Percentiles rank a stretch among this genome's conserved stretches.
phyloP scores from a whole-genome alignment of 1,140 invertebrate genomes.

The Neomicropteryx cornuta region DNA sequence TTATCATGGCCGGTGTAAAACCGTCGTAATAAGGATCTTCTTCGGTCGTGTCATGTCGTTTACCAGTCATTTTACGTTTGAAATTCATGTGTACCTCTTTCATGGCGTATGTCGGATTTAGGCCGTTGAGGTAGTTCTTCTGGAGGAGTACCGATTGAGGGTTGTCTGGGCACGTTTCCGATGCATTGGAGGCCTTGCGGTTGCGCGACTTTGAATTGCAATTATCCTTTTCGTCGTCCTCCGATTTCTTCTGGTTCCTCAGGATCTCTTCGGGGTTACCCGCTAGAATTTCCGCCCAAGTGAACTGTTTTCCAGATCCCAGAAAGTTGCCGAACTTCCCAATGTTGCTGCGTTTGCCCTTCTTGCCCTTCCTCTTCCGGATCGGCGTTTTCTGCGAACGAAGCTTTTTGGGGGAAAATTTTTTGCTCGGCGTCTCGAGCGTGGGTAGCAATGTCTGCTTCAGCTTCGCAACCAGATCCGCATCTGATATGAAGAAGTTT shows the following conservation, averaged over 20 bases:
- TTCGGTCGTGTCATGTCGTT: conserved; percentile 24
- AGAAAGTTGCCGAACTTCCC: conserved; percentile 40
- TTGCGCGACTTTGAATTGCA: conserved; percentile 33
- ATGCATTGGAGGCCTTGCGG: conserved; percentile 31
- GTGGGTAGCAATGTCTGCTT: conserved; percentile 34
- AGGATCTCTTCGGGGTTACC: conserved; percentile 44
- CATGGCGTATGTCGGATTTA: conserved; percentile 47
- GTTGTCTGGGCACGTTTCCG: conserved; percentile 24
- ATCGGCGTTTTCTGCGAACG: conserved; percentile 33
- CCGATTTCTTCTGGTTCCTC: conserved; percentile 31
- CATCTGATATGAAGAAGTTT: conserved; percentile 37
- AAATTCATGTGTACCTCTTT: conserved; percentile 40
- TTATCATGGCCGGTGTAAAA: conserved; percentile 44
- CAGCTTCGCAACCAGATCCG: conserved; percentile 30
- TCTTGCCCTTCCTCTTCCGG: conserved; percentile 30
- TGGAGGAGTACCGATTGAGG: conserved; percentile 28
- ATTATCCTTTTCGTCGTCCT: conserved; percentile 29
- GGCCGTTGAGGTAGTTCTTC: conserved; percentile 31
- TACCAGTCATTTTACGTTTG: conserved; percentile 26
- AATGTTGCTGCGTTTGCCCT: conserved; percentile 31
- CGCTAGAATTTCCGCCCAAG: conserved; percentile 44
- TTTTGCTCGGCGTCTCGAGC: conserved; percentile 31
- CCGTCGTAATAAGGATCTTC: conserved; percentile 25
- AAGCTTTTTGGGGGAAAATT: conserved; percentile 36
- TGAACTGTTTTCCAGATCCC: conserved; percentile 36